phyloP scores from a whole-genome alignment of 2,113 vertebrate species.

The Copsychus sechellarum region DNA sequence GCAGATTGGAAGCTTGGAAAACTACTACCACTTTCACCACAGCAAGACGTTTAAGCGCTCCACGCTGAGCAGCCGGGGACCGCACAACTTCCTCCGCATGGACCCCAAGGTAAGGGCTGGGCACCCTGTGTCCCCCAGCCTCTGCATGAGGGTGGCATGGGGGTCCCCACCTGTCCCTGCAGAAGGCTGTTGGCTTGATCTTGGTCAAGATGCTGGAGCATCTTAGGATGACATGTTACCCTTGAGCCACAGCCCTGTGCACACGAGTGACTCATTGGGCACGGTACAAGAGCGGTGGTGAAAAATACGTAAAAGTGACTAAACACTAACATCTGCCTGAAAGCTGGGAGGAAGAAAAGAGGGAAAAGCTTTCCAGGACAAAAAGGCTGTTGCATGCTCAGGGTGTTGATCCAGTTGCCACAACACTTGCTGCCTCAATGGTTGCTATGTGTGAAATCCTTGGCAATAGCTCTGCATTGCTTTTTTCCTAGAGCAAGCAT shows the following conservation, averaged over 20 bases:
- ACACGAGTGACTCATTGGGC: not conserved
- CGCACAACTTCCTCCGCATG: slow-evolving; percentile 89
- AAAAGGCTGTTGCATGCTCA: not conserved
- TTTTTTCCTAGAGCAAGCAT: slow-evolving; percentile 50
- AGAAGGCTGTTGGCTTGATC: not conserved
- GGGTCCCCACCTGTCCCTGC: not conserved
- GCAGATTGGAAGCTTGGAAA: slow-evolving; percentile 88
- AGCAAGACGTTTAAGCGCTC: slow-evolving; percentile 89
- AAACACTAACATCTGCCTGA: slow-evolving; percentile 20
- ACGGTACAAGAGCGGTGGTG: not conserved
- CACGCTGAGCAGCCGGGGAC: slow-evolving; percentile 76
- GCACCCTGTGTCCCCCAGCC: not conserved
- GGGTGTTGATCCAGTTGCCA: slow-evolving; percentile 57
- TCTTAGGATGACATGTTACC: not conserved
- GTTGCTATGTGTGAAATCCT: slow-evolving; percentile 62
- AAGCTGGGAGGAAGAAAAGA: not conserved
- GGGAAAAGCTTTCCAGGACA: slow-evolving; percentile 17
- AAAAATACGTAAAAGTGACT: not conserved
- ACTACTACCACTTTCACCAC: slow-evolving; percentile 93
- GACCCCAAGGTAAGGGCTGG: slow-evolving; percentile 82
- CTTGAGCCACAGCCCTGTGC: not conserved
- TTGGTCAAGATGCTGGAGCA: not conserved
- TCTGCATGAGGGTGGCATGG: rapidly evolving
- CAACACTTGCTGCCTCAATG: slow-evolving; percentile 36
- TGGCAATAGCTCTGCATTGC: not conserved